Conservation (phyloP, 1,140 invertebrate species). For the Scaptomyza pallida region DNA sequence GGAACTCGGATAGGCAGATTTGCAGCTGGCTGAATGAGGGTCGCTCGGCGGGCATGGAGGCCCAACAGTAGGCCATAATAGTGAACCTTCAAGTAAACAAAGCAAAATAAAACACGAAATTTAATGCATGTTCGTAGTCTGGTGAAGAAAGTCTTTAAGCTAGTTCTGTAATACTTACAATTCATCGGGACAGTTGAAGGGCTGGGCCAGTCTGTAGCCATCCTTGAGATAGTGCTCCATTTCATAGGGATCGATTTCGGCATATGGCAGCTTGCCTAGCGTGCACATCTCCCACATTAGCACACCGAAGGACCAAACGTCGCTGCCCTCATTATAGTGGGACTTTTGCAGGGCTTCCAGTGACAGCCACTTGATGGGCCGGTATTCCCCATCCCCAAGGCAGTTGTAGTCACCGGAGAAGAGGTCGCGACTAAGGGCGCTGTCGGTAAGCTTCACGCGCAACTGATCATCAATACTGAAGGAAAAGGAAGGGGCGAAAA, state of each 20-base stretch:
- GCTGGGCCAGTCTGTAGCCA: slow-evolving; percentile 95
- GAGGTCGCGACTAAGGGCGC: slow-evolving; percentile 94
- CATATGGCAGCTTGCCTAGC: slow-evolving; percentile 95
- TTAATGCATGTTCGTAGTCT: neutral
- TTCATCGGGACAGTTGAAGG: slow-evolving; percentile 98
- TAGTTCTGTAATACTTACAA: slow-evolving; percentile 87
- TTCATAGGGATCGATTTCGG: slow-evolving; percentile 90
- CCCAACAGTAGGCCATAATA: slow-evolving; percentile 97
- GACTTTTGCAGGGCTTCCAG: slow-evolving; percentile 93
- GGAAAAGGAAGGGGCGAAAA: neutral
- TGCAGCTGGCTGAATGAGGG: slow-evolving; percentile 94
- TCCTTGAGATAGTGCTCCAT: slow-evolving; percentile 95
- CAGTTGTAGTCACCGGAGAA: slow-evolving; percentile 98
- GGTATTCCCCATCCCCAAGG: slow-evolving; percentile 96
- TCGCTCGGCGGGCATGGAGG: slow-evolving; percentile 92
- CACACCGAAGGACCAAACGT: slow-evolving; percentile 98
- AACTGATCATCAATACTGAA: slow-evolving; percentile 91
- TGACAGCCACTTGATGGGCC: slow-evolving; percentile 97
- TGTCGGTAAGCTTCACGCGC: slow-evolving; percentile 95
- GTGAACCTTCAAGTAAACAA: slow-evolving; percentile 89
- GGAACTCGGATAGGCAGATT: slow-evolving; percentile 93
- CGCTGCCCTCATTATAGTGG: slow-evolving; percentile 93
- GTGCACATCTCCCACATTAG: slow-evolving; percentile 97
- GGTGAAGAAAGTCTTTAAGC: no score
- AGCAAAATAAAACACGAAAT: neutral